Base-by-base conservation (phyloP, 2,888 invertebrate species). In the Orthonychiurus folsomi region DNA sequence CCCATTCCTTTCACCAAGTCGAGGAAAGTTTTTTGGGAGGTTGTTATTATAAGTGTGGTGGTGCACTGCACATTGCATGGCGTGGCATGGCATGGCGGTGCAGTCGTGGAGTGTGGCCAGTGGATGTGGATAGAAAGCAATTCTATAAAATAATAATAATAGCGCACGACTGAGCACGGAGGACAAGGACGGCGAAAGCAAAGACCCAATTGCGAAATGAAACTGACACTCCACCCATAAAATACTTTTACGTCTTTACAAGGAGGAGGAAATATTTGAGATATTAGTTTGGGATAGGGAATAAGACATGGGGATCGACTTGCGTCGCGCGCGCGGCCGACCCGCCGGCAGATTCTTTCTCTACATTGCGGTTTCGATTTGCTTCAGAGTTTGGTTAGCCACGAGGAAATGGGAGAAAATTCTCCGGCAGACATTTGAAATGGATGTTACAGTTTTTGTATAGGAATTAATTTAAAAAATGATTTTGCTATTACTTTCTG, bases 121-220 rank as follows among this genome's bases (percentile, higher is more conserved):
- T n/a, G 37, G 15, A 15, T 37, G 5, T 37, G 37, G 15, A 15
- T 5, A 37, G 37, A 37, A 37, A 37, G 37, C 37, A 37, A 37
- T 37, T 37, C 37, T 37, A 37, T 37, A 37, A 37, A 37, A 37
- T 37, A 37, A 37, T 37, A 37, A 37, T 37, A 37, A 37, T 37
- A 37, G 37, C 37, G 37, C 37, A 37, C 37, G 37, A 37, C 37
- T 37, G 37, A 37, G 37, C 37, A 37, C 37, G 37, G 5, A 5
- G 9, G 37, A 37, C 37, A 5, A 37, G 5, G 37, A 5, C 37
- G 15, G 37, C 37, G 5, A 37, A 37, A 15, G 37, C 37, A 9
- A 37, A 9, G 37, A 37, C 37, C 37, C 37, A 37, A 37, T 37
- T 37, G 37, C 37, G 37, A 37, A 37, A 37, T 37, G 37, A 37